Base-by-base conservation (phyloP, 2,888 invertebrate genomes). In the Drosophila acutilabella region DNA sequence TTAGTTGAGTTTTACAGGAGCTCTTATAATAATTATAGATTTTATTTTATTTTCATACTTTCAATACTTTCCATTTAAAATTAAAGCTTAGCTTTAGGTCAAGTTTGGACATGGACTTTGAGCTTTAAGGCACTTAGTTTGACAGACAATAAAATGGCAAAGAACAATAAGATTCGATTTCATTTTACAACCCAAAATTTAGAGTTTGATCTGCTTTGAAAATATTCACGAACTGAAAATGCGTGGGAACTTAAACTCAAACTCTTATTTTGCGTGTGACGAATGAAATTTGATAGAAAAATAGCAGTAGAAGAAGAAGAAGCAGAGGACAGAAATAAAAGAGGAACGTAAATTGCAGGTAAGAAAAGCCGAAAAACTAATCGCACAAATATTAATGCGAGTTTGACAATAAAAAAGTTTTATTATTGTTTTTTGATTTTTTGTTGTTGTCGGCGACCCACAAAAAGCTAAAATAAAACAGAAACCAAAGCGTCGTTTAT, bases 221-320 rank as follows among this genome's bases (percentile, higher is more conserved):
- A 81, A 58, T 64, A 64, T 86, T 80, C 86, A 86, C 86, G 88
- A 86, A 77, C 74, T 81, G 66, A 64, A 85, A 87, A 84, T 86
- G 86, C 86, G 86, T 86, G 86, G 86, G 86, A 86, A 86, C 78
- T 71, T 69, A 50, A 53, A 61, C 10, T 57, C 14, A 51, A 53
- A 61, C 13, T 57, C 14, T 36, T 38, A 38, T 36, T 75, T 81
- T 66, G 88, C 86, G 88, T 85, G 85, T 81, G 76, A 81, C 81
- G 73, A 77, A 78, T 87, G 48, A 60, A 64, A 52, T 53, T 73
- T 74, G 74, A 57, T 57, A 60, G 65, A 52, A 51, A 69, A 67
- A 53, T 42, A 62, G 16, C 54, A 51, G 4, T 5, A 50, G 62
- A 58, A 48, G 69, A 58, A 48, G 69, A 71, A 62, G 16, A 58